Percentiles rank a stretch among this genome's conserved stretches.
phyloP scores from a whole-genome alignment of 2,113 vertebrate species.

The Atrichornis clamosus region DNA sequence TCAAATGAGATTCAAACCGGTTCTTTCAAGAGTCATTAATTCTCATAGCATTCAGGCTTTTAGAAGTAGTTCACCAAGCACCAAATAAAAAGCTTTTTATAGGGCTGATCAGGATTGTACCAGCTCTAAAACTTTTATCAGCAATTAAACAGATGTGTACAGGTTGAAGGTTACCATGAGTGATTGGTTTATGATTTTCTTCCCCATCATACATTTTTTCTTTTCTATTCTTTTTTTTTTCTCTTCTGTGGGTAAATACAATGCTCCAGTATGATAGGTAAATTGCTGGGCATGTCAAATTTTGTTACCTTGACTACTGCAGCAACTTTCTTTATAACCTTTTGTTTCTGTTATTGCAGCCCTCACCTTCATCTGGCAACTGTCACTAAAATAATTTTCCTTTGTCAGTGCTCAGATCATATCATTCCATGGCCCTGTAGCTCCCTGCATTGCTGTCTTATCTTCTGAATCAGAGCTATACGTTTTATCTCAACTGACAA shows the following conservation, averaged over 20 bases:
- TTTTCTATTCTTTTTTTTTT: accelerated
- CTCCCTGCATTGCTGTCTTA: background rate
- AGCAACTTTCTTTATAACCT: background rate
- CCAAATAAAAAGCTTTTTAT: conserved; percentile 27
- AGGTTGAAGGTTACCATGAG: background rate
- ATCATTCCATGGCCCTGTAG: background rate
- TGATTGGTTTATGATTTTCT: background rate
- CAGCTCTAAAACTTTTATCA: background rate
- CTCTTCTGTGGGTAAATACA: background rate
- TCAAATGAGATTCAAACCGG: background rate
- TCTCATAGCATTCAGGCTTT: background rate
- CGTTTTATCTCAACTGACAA: background rate
- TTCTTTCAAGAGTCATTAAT: conserved; percentile 26
- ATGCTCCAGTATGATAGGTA: background rate
- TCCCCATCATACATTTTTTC: accelerated
- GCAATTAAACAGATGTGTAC: background rate
- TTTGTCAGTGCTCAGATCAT: background rate
- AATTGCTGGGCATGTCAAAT: background rate
- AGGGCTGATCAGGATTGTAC: background rate
- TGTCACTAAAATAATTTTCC: conserved; percentile 6
- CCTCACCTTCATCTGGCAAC: background rate
- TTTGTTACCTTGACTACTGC: conserved; percentile 4
- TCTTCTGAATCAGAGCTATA: background rate
- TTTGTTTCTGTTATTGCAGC: conserved; percentile 15
- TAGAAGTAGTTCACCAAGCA: background rate